Conservation (phyloP, 2,888 invertebrate genomes). For the Synergus laeviventris region DNA sequence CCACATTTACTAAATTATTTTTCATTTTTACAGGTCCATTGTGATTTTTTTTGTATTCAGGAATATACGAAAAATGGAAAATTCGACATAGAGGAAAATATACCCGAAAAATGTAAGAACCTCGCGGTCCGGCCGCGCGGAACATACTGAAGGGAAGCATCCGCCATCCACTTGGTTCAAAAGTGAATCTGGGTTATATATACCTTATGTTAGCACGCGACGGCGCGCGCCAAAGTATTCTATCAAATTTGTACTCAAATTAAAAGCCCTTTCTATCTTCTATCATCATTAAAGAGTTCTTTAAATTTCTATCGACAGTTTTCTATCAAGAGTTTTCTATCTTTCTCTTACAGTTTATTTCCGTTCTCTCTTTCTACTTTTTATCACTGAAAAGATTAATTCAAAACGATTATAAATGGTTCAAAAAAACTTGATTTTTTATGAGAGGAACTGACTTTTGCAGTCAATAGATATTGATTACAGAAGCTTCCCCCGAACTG, state of each 20-base stretch:
- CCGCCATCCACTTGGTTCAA: constrained; percentile 33
- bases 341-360: too few species aligned
- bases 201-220: constrained; percentile 33
- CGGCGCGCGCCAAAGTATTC: constrained; percentile 30
- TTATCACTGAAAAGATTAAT: too few species aligned
- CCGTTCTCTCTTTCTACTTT: too few species aligned
- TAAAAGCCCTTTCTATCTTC: constrained; percentile 4
- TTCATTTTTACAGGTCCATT: background rate
- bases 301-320: background rate
- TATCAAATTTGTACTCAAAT: background rate
- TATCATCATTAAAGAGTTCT: background rate
- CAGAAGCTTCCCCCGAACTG: background rate
- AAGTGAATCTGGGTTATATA: constrained; percentile 24
- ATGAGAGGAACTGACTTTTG: background rate
- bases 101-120: constrained; percentile 24
- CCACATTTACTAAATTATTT: background rate
- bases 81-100: constrained; percentile 4
- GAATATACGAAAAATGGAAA: background rate
- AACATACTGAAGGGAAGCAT: constrained; percentile 36
- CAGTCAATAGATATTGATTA: background rate
- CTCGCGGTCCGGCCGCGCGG: constrained; percentile 39
- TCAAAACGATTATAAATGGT: too few species aligned
- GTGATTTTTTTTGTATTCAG: background rate
- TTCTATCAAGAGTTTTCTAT: too few species aligned
- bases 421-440: background rate